Percentiles rank a stretch among this genome's conserved stretches.
phyloP scores from a whole-genome alignment of 2,113 vertebrate species.

The Atrichornis clamosus region DNA sequence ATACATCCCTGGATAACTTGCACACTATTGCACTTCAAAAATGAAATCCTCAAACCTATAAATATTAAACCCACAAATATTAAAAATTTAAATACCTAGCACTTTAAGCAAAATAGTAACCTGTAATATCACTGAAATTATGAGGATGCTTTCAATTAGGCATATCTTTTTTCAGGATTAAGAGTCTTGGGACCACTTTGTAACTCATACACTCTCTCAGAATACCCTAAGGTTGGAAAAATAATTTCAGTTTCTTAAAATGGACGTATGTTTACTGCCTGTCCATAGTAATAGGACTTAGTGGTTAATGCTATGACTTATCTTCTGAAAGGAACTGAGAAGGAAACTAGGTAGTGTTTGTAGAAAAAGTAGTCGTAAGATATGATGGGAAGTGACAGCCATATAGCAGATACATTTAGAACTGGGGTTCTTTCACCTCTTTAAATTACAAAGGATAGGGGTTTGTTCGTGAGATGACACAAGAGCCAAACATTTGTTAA shows the following conservation, averaged over 20 bases:
- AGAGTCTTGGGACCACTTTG: neutral
- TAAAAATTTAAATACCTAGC: neutral
- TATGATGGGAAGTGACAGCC: neutral
- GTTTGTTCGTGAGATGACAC: neutral
- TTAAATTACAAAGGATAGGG: neutral
- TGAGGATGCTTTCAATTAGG: neutral
- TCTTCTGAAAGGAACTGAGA: neutral
- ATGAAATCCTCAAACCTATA: neutral
- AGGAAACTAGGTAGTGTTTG: neutral
- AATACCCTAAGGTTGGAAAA: neutral
- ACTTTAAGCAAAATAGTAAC: neutral
- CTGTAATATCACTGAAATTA: neutral
- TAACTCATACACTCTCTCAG: neutral
- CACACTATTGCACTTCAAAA: neutral
- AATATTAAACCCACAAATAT: neutral
- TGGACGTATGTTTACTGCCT: neutral
- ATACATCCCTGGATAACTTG: neutral
- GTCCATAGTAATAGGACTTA: neutral
- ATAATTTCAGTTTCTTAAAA: neutral
- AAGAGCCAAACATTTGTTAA: neutral
- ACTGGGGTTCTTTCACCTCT: neutral
- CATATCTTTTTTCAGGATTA: neutral
- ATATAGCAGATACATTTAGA: neutral
- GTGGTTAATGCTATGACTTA: neutral
- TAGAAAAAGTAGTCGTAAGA: neutral